Conservation (phyloP, 2,888 invertebrate species). For the Tiliacea citrago region DNA sequence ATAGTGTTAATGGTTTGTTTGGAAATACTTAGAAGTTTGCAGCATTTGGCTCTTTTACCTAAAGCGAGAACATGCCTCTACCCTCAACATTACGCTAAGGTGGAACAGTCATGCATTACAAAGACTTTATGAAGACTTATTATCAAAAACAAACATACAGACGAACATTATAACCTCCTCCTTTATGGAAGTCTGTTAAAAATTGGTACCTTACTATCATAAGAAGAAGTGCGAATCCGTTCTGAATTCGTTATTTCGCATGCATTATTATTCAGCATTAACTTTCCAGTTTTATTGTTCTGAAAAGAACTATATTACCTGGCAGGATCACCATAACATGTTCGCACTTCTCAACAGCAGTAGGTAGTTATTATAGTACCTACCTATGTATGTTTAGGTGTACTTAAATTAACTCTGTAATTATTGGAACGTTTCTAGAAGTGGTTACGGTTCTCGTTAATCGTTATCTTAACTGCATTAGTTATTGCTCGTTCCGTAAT, state of each 20-base stretch:
- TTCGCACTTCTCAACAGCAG: not conserved
- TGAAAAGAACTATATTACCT: not conserved
- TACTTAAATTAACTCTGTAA: not conserved
- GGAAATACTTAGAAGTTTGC: not conserved
- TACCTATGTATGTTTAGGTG: not conserved
- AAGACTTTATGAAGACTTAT: not conserved
- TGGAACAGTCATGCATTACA: not conserved
- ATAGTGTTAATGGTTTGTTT: not conserved
- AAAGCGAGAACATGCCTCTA: not conserved
- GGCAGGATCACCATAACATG: not conserved
- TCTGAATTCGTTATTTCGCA: not conserved
- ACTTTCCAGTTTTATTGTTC: not conserved
- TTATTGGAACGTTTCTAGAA: conserved; percentile 13
- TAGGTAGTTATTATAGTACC: not conserved
- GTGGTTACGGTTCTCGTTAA: conserved; percentile 15
- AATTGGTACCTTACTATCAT: not conserved
- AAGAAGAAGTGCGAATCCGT: not conserved
- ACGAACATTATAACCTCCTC: too few species aligned
- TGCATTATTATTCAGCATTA: not conserved
- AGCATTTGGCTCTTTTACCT: not conserved
- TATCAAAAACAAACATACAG: not conserved
- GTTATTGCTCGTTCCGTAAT: conserved; percentile 24
- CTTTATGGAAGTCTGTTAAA: too few species aligned
- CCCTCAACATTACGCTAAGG: too few species aligned
- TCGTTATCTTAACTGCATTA: conserved; percentile 45